phyloP scores from a whole-genome alignment of 2,888 invertebrate genomes.

The Yponomeuta sedellus region DNA sequence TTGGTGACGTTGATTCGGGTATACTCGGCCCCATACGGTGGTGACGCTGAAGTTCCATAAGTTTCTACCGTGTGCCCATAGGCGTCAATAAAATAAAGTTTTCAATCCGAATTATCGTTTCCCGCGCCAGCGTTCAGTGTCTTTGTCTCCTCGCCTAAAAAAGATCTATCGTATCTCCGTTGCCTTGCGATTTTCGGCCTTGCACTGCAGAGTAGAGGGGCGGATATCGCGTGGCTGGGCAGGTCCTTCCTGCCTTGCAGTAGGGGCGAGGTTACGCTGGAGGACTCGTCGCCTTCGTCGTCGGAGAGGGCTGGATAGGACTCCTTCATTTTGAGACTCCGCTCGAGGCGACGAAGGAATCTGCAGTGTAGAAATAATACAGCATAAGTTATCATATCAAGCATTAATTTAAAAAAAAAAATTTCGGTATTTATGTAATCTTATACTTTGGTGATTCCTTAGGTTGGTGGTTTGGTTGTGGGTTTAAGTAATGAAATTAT shows the following conservation, averaged over 20 bases:
- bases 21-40: no score
- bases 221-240: slow-evolving; percentile 62
- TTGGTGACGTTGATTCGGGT: no score
- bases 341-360: slow-evolving; percentile 82
- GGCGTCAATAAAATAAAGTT: slow-evolving; percentile 17
- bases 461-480: no score
- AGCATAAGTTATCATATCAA: no score
- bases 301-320: slow-evolving; percentile 76
- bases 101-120: slow-evolving; percentile 65
- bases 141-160: slow-evolving; percentile 62
- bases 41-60: slow-evolving; percentile 48
- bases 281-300: slow-evolving; percentile 78
- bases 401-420: no score
- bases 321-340: slow-evolving; percentile 82
- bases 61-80: slow-evolving; percentile 67
- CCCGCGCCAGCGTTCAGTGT: slow-evolving; percentile 58
- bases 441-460: no score
- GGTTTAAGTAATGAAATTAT: no score
- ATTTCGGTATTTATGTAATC: no score
- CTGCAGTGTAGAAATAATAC: slow-evolving; percentile 43
- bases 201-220: slow-evolving; percentile 63
- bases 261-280: slow-evolving; percentile 80
- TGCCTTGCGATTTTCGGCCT: slow-evolving; percentile 66
- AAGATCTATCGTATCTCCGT: slow-evolving; percentile 62
- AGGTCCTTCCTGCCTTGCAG: slow-evolving; percentile 66